Base-by-base conservation (phyloP, 2,797 vertebrate genomes). In the Microctenopoma lineatum region DNA sequence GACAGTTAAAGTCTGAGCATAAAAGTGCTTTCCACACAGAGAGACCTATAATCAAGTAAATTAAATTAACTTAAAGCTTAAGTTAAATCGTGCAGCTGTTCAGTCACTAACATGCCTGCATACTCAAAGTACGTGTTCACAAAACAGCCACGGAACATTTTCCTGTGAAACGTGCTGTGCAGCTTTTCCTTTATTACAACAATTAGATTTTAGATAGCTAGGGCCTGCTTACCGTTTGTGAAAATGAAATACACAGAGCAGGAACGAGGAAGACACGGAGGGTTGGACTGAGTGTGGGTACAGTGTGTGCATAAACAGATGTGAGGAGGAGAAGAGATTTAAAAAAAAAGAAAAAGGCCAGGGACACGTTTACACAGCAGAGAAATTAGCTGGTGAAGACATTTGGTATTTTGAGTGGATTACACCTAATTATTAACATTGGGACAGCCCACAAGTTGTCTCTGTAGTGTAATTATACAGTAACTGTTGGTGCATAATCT, bases 221-320 rank as follows among this genome's bases (percentile, higher is more conserved):
- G 0, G 16, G 70, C 9, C 29, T 46, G 9, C 77, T 83, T 71
- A 88, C 81, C 81, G 81, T 81, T 32, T n/a, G 4, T 70, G 11
- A 41, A 14, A 41, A 41, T 34, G 47, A 52, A 18, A 25, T 21
- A 64, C 38, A 48, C 41, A 62, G 45, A 61, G 55, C 57, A 60
- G 34, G 12, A 32, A 73, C 29, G 5, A 73, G 34, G 11, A 44
- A 41, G 83, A 32, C 26, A 9, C 6, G 7, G 7, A 70, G 58
- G 53, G 58, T 64, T 57, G 48, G 64, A 47, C 3, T 41, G 52
- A 55, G 5, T 5, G 29, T 2, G 45, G 25, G 15, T 1, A 32
- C 32, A n/a, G 11, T 41, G 39, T 41, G 26, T 55, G 16, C 18
- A 10, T 62, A 50, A 21, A 47, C n/a, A 60, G 26, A 41, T 34